A percentile compares a stretch with the other conserved stretches of the same genome.
These are phyloP conservation scores for Chorisops tibialis DNA, from an alignment of 2,888 invertebrate species.

Conservation along the genomic window DNA sequence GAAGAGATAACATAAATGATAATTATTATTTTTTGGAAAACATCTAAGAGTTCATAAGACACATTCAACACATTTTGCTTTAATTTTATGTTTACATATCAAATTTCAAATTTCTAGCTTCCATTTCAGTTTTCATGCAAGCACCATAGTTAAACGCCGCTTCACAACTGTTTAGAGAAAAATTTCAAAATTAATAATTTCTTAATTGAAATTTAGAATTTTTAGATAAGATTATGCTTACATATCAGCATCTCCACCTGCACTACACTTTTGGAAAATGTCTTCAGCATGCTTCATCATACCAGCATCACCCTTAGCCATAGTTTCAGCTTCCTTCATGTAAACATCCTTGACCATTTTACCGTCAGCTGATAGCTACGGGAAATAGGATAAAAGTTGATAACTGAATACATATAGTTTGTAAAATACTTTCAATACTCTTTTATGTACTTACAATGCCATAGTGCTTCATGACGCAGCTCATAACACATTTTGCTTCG, in stretches of 20 bases:
- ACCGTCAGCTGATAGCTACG: constrained; percentile 2
- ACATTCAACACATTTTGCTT: too few species aligned
- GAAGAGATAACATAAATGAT: too few species aligned
- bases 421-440: too few species aligned
- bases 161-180: constrained; percentile 10
- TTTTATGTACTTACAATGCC: not conserved
- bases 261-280: not conserved
- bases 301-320: constrained; percentile 13
- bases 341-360: not conserved
- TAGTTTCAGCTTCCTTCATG: constrained; percentile 1
- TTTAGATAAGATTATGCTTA: not conserved
- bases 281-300: constrained; percentile 1
- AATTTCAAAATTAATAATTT: not conserved
- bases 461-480: constrained; percentile 7
- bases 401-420: not conserved
- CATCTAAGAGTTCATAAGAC: too few species aligned
- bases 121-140: constrained; percentile 7
- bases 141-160: not conserved
- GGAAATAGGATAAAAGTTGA: not conserved
- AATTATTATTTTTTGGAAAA: too few species aligned
- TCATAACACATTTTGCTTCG: constrained; percentile 15
- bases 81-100: not conserved
- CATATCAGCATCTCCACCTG: not conserved
- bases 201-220: not conserved
- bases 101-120: not conserved